Conservation (phyloP, 2,113 vertebrate genomes). For the Callopanchax toddi region DNA sequence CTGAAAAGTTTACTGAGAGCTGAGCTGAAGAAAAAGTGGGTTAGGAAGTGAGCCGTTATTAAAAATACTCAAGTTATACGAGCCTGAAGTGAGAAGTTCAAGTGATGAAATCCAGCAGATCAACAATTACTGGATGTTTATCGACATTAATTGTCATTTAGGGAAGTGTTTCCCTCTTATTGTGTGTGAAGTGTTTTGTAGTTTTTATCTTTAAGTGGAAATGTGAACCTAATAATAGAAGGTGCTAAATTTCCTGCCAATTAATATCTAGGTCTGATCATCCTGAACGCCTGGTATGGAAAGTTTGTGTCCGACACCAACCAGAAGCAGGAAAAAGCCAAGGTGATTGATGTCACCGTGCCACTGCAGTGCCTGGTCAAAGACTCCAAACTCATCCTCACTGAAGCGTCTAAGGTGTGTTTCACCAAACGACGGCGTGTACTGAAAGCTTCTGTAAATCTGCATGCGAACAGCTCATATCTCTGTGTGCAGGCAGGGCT, state of each 20-base stretch:
- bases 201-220: too few species aligned
- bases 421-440: not conserved
- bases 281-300: constrained; percentile 96
- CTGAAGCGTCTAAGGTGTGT: constrained; percentile 92
- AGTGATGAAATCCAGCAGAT: too few species aligned
- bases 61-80: too few species aligned
- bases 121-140: too few species aligned
- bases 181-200: too few species aligned
- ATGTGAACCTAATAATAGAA: too few species aligned
- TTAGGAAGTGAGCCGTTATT: too few species aligned
- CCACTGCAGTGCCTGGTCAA: constrained; percentile 97
- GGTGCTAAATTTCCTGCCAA: not conserved
- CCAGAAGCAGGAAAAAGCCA: constrained; percentile 87
- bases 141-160: too few species aligned
- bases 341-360: constrained; percentile 94
- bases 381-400: constrained; percentile 97
- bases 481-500: constrained; percentile 84
- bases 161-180: too few species aligned
- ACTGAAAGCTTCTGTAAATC: not conserved
- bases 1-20: too few species aligned
- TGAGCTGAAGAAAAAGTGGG: too few species aligned
- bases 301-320: constrained; percentile 94
- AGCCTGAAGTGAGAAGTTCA: too few species aligned
- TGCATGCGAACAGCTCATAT: not conserved
- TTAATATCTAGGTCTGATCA: constrained; percentile 85